phyloP scores from a whole-genome alignment of 2,113 vertebrate species.

The Hyperopisus bebe region DNA sequence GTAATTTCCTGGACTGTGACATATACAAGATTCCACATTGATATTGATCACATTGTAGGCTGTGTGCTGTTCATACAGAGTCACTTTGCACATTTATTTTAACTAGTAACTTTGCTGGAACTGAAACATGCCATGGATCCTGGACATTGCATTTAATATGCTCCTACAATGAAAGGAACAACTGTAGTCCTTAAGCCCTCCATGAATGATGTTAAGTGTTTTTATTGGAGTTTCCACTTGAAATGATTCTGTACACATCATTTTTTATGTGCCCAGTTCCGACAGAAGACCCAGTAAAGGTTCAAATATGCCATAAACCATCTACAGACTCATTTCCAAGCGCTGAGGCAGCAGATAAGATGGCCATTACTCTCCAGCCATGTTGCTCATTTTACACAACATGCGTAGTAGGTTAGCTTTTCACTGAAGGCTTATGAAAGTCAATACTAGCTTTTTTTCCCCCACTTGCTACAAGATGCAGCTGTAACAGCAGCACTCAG shows the following conservation, averaged over 20 bases:
- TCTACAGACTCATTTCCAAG: not conserved
- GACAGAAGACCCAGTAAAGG: not conserved
- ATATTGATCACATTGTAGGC: not conserved
- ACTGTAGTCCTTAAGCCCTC: slow-evolving; percentile 1
- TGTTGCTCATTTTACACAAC: not conserved
- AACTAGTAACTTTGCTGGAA: not conserved
- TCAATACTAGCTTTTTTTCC: not conserved
- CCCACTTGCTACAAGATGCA: not conserved
- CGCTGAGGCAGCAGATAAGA: not conserved
- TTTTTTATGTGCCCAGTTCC: not conserved
- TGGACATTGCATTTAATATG: not conserved
- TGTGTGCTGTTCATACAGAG: not conserved
- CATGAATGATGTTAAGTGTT: slow-evolving; percentile 1
- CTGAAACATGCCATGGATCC: not conserved
- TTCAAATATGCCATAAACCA: slow-evolving; percentile 1
- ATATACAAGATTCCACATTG: not conserved
- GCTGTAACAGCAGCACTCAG: not conserved
- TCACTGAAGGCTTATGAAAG: not conserved
- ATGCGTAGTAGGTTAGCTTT: not conserved
- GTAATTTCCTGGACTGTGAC: not conserved
- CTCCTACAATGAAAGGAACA: slow-evolving; percentile 1
- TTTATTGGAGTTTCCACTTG: slow-evolving; percentile 1
- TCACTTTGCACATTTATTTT: not conserved
- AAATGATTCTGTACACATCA: not conserved
- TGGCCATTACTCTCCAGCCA: not conserved